Evolutionary conservation across 2,888 invertebrate genomes (phyloP).

Genomic region (Pachliopta kotzebuea): DNA sequence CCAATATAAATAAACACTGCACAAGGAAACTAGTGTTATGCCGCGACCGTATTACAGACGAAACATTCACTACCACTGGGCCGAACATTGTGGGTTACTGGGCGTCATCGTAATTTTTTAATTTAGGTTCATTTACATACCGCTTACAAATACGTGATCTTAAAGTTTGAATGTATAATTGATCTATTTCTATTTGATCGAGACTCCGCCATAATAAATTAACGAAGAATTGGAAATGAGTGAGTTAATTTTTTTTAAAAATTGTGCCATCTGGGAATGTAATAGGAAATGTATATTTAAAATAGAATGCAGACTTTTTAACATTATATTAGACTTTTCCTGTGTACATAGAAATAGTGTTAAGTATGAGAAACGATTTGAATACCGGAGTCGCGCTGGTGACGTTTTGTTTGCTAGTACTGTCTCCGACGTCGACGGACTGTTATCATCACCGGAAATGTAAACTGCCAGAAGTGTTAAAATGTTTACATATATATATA

Average conservation of each 20-base stretch:
- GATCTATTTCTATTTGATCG: not conserved
- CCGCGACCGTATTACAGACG: conserved; percentile 79
- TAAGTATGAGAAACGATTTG: conserved; percentile 11
- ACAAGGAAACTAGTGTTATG: conserved; percentile 80
- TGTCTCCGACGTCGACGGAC: conserved; percentile 33
- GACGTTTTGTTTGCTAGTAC: conserved; percentile 43
- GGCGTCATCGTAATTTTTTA: conserved; percentile 49
- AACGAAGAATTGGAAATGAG: not conserved
- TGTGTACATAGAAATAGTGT: not conserved
- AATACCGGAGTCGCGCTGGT: conserved; percentile 1
- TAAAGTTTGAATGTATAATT: not conserved
- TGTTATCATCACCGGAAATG: conserved; percentile 37
- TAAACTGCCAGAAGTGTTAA: conserved; percentile 39
- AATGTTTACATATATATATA: conserved; percentile 33
- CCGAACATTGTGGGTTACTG: conserved; percentile 78
- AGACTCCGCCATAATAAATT: not conserved
- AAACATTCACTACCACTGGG: conserved; percentile 78
- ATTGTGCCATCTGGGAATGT: too few relatives aligned
- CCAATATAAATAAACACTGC: conserved; percentile 79
- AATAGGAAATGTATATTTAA: too few relatives aligned
- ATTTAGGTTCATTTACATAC: conserved; percentile 30
- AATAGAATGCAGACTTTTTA: too few relatives aligned
- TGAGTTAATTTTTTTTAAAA: too few relatives aligned
- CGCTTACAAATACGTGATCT: not conserved
- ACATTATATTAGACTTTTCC: too few relatives aligned